Evolutionary conservation across 2,888 invertebrate species (phyloP), one percentile per base, ranked within the genome.

Genomic region (Dynastes maya): DNA sequence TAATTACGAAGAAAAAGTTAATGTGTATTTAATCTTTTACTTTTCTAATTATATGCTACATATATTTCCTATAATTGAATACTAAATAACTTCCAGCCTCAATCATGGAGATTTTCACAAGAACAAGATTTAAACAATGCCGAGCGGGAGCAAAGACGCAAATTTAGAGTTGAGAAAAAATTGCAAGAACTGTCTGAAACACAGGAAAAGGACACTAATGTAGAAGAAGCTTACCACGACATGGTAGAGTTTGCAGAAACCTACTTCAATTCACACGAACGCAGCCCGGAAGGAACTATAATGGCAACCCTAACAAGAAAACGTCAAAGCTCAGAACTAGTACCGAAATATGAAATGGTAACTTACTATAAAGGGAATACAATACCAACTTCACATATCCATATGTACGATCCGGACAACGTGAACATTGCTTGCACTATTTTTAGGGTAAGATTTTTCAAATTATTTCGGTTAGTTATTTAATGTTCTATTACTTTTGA

Each of bases 321-420:
- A 88, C 90, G 92, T 53, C 96, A 95, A 85, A 93, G 94, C 9
- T 91, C 94, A 83, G 96, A 96, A 86, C 90, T 94, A 82, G 91
- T 97, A 49, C 95, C 96, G 2, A 97, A 97, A 86, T 95, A 96
- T 85, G 97, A 98, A 88, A 97, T 98, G 97, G 93, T 97, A 29
- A 94, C 94, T 0, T 98, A 95, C 87, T 95, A 96, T 87, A 95
- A 96, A 86, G 95, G 94, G 63, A 95, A 95, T 85, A 94, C 94
- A 78, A 98, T 98, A 83, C 96, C 97, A 0, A 96, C 95, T 74
- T 97, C 98, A 0, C 98, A 98, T 88, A 95, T 98, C 84, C 97
- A 97, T 85, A 93, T 98, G 91, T 97, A 97, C 87, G 98, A 98
- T 89, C 97, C 97, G 0, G 97, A 98, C 87, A 98, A 98, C 87